Conservation (phyloP, 1,140 invertebrate species). For the Scaptomyza graminum region DNA sequence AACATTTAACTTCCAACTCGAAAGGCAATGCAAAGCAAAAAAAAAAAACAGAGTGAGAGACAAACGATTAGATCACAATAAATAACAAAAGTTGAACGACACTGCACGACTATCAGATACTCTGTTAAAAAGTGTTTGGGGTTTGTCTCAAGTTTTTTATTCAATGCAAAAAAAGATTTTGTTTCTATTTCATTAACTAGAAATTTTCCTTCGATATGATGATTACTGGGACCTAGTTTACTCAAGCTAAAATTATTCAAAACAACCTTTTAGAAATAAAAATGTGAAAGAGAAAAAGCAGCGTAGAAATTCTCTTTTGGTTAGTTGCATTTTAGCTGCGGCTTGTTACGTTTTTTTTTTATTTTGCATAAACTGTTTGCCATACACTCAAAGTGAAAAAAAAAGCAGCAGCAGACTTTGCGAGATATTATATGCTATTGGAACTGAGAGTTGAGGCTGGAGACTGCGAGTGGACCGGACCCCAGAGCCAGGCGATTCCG, state of each 20-base stretch:
- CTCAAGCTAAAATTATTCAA: too few relatives aligned
- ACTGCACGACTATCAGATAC: conserved; percentile 15
- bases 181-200: too few relatives aligned
- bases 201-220: too few relatives aligned
- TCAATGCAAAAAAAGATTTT: too few relatives aligned
- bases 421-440: conserved; percentile 37
- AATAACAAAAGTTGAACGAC: not conserved
- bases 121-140: too few relatives aligned
- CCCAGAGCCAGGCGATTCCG: not conserved
- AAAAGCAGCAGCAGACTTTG: conserved; percentile 44
- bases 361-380: conserved; percentile 70
- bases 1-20: conserved; percentile 34
- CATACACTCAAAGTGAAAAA: conserved; percentile 51
- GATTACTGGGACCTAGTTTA: too few relatives aligned
- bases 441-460: not conserved
- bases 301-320: conserved; percentile 53
- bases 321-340: conserved; percentile 24
- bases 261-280: too few relatives aligned
- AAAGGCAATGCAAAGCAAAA: not conserved
- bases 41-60: conserved; percentile 15
- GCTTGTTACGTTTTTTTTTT: conserved; percentile 52
- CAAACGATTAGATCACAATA: conserved; percentile 74
- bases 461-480: conserved; percentile 1
- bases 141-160: too few relatives aligned
- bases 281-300: conserved; percentile 19